Evolutionary conservation across 2,113 vertebrate species (phyloP).

Genomic region (Zosterops hypoxanthus): DNA sequence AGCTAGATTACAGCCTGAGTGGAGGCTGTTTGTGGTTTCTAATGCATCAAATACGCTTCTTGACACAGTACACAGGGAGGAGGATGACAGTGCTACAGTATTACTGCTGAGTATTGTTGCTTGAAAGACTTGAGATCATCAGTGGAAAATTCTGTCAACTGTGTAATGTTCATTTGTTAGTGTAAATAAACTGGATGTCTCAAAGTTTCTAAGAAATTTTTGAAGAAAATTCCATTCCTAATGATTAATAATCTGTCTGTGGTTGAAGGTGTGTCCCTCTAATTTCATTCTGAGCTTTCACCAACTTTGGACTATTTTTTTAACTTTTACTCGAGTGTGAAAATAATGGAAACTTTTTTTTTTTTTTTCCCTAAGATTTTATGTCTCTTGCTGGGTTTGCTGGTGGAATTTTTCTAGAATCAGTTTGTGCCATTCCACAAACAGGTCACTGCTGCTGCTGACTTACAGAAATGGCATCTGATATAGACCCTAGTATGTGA

Average conservation of each 20-base stretch:
- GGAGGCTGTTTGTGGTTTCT: not conserved
- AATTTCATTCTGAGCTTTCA: not conserved
- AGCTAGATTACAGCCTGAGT: not conserved
- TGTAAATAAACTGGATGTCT: not conserved
- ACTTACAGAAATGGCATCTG: not conserved
- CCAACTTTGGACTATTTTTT: not conserved
- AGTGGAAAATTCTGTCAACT: not conserved
- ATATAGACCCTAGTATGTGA: not conserved
- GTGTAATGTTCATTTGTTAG: not conserved
- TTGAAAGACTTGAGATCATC: not conserved
- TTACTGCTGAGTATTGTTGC: not conserved
- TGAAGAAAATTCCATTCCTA: not conserved
- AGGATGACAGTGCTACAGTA: not conserved
- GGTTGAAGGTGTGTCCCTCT: not conserved
- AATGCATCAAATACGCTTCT: not conserved
- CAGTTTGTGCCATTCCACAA: not conserved
- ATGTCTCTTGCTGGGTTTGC: not conserved
- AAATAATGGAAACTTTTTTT: not conserved
- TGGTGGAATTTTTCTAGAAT: not conserved
- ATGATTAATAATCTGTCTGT: not conserved
- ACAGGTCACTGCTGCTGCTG: not conserved
- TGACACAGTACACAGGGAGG: not conserved
- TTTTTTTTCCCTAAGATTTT: not conserved
- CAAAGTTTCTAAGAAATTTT: not conserved
- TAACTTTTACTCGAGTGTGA: not conserved